These are phyloP conservation scores for Andrena haemorrhoa DNA, from an alignment of 2,888 invertebrate species.

Conservation along the genomic window DNA sequence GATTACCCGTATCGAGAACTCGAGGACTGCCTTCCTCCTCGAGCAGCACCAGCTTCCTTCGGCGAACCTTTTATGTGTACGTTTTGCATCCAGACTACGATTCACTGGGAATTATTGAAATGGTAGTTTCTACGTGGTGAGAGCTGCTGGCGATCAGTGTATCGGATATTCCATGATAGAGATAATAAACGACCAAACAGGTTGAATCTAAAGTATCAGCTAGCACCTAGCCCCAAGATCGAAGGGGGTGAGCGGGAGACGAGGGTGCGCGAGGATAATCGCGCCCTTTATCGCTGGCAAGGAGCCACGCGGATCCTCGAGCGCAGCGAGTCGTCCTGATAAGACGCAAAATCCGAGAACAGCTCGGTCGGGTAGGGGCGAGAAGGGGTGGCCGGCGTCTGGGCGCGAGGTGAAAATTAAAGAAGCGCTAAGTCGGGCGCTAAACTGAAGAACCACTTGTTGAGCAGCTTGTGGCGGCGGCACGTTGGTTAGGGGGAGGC, in stretches of 20 bases:
- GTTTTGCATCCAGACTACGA: neutral
- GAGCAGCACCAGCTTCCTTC: too few relatives aligned
- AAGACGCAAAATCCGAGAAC: conserved; percentile 51
- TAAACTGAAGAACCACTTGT: conserved; percentile 85
- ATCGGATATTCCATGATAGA: too few relatives aligned
- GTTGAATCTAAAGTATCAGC: neutral
- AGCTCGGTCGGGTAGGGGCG: neutral
- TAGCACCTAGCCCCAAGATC: neutral
- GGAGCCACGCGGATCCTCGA: conserved; percentile 33
- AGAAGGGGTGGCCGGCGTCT: conserved; percentile 15
- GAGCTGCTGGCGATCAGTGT: too few relatives aligned
- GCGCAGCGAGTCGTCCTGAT: conserved; percentile 19
- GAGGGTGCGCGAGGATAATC: conserved; percentile 30
- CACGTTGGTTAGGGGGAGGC: conserved; percentile 68
- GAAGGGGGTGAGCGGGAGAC: neutral
- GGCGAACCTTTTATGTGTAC: too few relatives aligned
- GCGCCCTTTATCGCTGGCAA: conserved; percentile 30
- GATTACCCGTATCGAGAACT: conserved; percentile 78
- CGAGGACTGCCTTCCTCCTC: conserved; percentile 63
- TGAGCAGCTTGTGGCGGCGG: conserved; percentile 78
- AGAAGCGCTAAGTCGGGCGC: conserved; percentile 84
- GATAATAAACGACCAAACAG: neutral
- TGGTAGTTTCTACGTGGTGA: too few relatives aligned
- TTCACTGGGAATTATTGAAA: too few relatives aligned
- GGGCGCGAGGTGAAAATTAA: conserved; percentile 80